Base-by-base conservation (phyloP, 30 jellyfish, hydroid and myxozoan genomes). In the Morbakka virulenta region DNA sequence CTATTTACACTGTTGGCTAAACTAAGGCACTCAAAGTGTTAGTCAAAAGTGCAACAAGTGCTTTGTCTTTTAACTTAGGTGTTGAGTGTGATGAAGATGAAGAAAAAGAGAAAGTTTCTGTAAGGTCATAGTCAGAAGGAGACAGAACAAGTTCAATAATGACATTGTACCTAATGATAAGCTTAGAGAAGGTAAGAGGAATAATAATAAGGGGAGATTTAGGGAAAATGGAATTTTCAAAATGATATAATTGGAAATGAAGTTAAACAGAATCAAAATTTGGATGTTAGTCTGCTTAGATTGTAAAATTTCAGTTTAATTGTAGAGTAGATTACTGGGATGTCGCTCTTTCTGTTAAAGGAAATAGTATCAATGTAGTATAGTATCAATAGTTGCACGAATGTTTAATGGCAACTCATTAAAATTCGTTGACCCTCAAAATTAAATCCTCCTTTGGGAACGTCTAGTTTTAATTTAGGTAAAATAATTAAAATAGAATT, bases 261-360 rank as follows among this genome's bases (percentile, higher is more conserved):
- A 70, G 32, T 47, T 70, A 67, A 61, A 70, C 36, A 35, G 47
- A 70, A 70, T 69, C 82, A 11, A 3, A 3, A 47, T 30, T 34
- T 3, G 82, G 82, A 70, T 70, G 2, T 70, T 35, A 2, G 74
- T 70, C 35, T 62, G 67, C 29, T 70, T 70, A 26, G 85, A 76
- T 4, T 28, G 77, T 17, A 41, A 41, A 41, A 41, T 41, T 41
- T 41, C 17, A 9, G 17, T 6, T 9, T 41, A 17, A 17, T 41
- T 41, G 17, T 41, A 17, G 17, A 6, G 17, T 6, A 41, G 57
- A 41, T 17, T 17, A 41, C 57, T 41, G 57, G 17, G 57, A 17
- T 9, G 57, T 41, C 17, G 57, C 57, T 6, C 57, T 41, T 6
- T 17, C 57, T 6, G 13, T 6, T 41, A 17, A 41, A 17, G 57